Base-by-base conservation (phyloP, 2,888 invertebrate genomes). In the Cybosia mesomella region DNA sequence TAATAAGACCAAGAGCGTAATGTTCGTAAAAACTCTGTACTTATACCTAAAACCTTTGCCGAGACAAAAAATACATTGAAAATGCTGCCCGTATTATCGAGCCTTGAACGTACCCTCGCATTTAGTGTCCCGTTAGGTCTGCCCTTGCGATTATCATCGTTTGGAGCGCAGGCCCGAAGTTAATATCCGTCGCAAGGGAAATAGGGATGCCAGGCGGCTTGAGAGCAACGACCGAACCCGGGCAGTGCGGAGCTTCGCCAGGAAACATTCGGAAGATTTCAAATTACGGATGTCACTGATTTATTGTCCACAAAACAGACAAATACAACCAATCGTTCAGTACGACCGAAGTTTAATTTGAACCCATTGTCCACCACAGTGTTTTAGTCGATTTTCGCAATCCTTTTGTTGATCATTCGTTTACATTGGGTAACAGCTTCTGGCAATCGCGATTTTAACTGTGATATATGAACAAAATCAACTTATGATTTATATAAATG, bases 81-180 rank as follows among this genome's bases (percentile, higher is more conserved):
- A 84, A 83, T 79, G 83, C 77, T 75, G 80, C 79, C 80, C 68
- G 76, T 74, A 80, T 76, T 79, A 80, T 83, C 71, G 71, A 79
- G 73, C 71, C 72, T 73, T 36, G 77, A 77, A 81, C 79, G 84
- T 83, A 82, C 85, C 86, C 86, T 85, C 84, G 77, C 82, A 85
- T 85, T 85, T 86, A 82, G 81, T 79, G 82, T 84, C 85, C 81
- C 88, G 88, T 87, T 88, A 88, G 87, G 83, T 82, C 82, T 86
- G 86, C 85, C 88, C 88, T 86, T 83, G 87, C 83, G 89, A 89
- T 90, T 87, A 90, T 87, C 86, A 90, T 89, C 87, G 83, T 79
- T 76, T 72, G 81, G 83, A 82, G 82, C 82, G 83, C 79, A 74
- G 78, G 76, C 80, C 79, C 77, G 58, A 81, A 81, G 89, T 88